A percentile compares a stretch with the other conserved stretches of the same genome.
phyloP scores from a whole-genome alignment of 1,140 invertebrate species.

The Drosophila teissieri region DNA sequence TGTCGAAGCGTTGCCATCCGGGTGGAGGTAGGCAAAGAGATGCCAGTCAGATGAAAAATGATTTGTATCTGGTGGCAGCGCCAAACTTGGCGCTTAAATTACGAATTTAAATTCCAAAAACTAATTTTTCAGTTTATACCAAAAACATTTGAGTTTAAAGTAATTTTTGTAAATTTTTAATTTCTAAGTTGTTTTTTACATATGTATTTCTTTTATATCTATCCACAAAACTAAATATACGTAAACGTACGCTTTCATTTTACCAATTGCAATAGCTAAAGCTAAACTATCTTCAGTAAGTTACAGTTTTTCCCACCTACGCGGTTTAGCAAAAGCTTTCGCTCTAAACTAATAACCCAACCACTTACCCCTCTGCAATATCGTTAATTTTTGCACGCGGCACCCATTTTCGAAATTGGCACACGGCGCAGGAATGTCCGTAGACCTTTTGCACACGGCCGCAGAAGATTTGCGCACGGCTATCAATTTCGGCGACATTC shows the following conservation, averaged over 20 bases:
- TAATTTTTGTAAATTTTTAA: too few relatives aligned
- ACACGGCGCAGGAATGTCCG: constrained; percentile 61
- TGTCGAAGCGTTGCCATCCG: neutral
- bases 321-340: constrained; percentile 31
- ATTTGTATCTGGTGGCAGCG: neutral
- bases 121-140: too few relatives aligned
- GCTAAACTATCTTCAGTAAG: neutral
- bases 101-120: too few relatives aligned
- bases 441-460: constrained; percentile 75
- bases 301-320: neutral
- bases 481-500: constrained; percentile 29
- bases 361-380: constrained; percentile 56
- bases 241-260: neutral
- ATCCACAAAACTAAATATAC: too few relatives aligned
- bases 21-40: neutral
- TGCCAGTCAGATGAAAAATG: neutral
- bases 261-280: neutral
- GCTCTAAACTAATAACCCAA: constrained; percentile 42
- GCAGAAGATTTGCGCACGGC: constrained; percentile 59
- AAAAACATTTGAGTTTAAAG: too few relatives aligned
- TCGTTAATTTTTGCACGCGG: constrained; percentile 62
- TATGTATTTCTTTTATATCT: too few relatives aligned
- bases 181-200: too few relatives aligned
- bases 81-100: neutral
- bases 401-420: constrained; percentile 64